A percentile compares a stretch with the other conserved stretches of the same genome.
These are phyloP conservation scores for Tetragonisca angustula DNA, from an alignment of 2,888 invertebrate species.

Conservation along the genomic window DNA sequence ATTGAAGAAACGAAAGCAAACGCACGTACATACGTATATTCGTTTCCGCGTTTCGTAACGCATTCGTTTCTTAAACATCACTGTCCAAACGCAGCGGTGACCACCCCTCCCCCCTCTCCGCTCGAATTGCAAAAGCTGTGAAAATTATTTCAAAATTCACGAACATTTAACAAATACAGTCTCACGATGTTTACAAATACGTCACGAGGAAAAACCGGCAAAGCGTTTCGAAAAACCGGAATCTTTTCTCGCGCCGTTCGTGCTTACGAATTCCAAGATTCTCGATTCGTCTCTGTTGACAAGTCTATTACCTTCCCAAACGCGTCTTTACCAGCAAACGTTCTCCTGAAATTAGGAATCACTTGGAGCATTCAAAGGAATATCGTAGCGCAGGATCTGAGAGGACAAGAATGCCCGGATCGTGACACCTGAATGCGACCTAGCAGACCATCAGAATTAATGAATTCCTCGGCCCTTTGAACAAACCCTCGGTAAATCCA, in stretches of 20 bases:
- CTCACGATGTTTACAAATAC: background rate
- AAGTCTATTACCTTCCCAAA: background rate
- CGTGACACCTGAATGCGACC: slow-evolving; percentile 55
- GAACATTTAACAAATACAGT: no score
- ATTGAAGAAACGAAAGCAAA: background rate
- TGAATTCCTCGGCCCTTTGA: slow-evolving; percentile 6
- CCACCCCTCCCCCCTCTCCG: background rate
- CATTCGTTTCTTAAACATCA: background rate
- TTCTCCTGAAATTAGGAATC: background rate
- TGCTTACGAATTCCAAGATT: background rate
- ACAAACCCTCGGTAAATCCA: background rate
- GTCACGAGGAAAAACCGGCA: background rate
- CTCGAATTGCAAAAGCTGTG: background rate
- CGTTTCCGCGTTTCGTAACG: slow-evolving; percentile 32
- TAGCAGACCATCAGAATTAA: slow-evolving; percentile 34
- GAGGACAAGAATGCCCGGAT: slow-evolving; percentile 34
- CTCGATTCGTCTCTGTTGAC: background rate
- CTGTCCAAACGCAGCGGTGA: background rate
- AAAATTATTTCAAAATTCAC: background rate
- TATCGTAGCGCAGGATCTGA: slow-evolving; percentile 22
- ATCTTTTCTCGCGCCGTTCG: background rate
- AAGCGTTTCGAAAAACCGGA: background rate
- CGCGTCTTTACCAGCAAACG: slow-evolving; percentile 7
- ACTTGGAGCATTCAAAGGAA: background rate
- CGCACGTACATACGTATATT: background rate